Base-by-base conservation (phyloP, 2,113 vertebrate genomes). In the Colistium nudipinnis region DNA sequence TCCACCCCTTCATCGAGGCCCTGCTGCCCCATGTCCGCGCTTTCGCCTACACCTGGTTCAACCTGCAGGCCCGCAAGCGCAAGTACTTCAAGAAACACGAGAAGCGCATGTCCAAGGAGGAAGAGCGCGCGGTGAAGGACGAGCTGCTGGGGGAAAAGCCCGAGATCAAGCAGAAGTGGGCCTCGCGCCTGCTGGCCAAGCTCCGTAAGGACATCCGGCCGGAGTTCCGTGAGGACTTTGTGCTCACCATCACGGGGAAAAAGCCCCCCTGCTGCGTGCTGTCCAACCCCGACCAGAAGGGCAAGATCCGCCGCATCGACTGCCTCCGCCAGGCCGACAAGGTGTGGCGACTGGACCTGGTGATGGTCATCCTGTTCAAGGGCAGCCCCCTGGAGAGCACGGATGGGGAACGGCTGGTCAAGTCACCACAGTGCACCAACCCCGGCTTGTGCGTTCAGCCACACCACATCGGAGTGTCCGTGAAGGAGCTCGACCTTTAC, bases 401-500 rank as follows among this genome's bases (percentile, higher is more conserved):
- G 84, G 96, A 98, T 84, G 96, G 96, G 80, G 96, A 98, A 73
- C 94, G 96, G 83, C 96, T 98, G 87, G 95, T 97, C 94, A 97
- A 98, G 93, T 97, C 96, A 70, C 95, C 96, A 84, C 96, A 98
- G 89, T 98, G 96, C 94, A 95, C 95, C 94, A 98, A 98, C 93
- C 96, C 94, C 86, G 94, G 95, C 94, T 94, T 98, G 92, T 98
- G 96, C 16, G 96, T 98, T 87, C 96, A 98, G 93, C 96, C 96
- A 76, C 96, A 98, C 91, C 95, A 99, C 91, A 99, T 98, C 93
- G 97, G 97, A 87, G 96, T 99, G 90, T 98, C 97, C 70, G 96
- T 99, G 93, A 99, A 99, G 93, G 97, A 99, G 93, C 95, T 99
- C 92, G 97, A 99, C 94, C 95, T 99, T 92, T 99, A 98, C 95